Evolutionary conservation across 1,140 invertebrate genomes (phyloP), one percentile per base, ranked within the genome.

Genomic region (Heliothis virescens): DNA sequence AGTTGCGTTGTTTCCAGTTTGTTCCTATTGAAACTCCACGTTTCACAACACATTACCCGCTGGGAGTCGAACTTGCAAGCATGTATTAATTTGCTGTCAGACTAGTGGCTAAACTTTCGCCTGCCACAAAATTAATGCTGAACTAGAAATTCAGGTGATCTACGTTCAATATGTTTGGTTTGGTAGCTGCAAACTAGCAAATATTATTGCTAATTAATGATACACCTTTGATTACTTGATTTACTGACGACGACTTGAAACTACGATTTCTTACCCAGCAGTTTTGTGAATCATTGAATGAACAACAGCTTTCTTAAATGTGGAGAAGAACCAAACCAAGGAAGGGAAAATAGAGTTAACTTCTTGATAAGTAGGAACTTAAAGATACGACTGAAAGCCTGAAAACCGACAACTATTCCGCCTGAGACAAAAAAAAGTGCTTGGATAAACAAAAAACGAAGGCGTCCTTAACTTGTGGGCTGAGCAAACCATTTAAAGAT

Each of bases 1-100:
- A 50, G 47, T 67, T 67, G 5, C 48, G 21, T 26, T 26, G n/a
- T 13, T 69, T 26, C 29, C 16, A 71, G 18, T 48, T 11, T 16
- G 62, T 65, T 26, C 15, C 7, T 7, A 26, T 52, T 57, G 7
- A 41, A 72, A 72, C 21, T 72, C 57, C 4, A 57, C 10, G 47
- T 57, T 57, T 57, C 52, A 57, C 53, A 72, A 57, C 52, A 72
- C 69, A 57, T 57, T 57, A 72, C 69, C 15, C 26, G 53, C 69
- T 67, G 10, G 29, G 29, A 72, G 53, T 57, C 29, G 57, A 72
- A 72, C 52, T 72, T 72, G 34, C 11, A 34, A 72, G n/a, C 50
- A 55, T 29, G 52, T 34, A 72, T 57, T 57, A 53, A 71, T 57
- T 67, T 15, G 53, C 69, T 57, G 52, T 41, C 69, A 72, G 41